These are phyloP conservation scores for Zaprionus nigranus DNA, from an alignment of 1,140 invertebrate species.

Conservation along the genomic window DNA sequence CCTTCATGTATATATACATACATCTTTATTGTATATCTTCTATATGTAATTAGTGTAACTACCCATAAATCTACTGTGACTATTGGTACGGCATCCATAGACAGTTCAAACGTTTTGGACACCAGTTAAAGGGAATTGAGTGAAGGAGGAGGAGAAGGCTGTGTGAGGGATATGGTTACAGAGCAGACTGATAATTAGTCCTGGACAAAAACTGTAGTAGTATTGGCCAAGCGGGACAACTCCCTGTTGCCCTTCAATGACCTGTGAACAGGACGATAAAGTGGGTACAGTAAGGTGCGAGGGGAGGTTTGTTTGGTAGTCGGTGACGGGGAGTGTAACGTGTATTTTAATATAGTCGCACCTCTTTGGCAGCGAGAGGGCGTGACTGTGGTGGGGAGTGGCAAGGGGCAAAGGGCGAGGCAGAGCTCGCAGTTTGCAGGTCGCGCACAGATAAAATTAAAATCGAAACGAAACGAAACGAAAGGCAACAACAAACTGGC, in stretches of 20 bases:
- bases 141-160: neutral
- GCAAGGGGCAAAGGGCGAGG: neutral
- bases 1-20: neutral
- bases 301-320: neutral
- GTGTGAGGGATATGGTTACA: neutral
- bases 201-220: neutral
- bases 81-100: neutral
- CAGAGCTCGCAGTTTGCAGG: slow-evolving; percentile 1
- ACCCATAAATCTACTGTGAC: neutral
- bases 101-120: neutral
- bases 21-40: neutral
- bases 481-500: slow-evolving; percentile 46
- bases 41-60: neutral
- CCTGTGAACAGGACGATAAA: slow-evolving; percentile 32
- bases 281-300: slow-evolving; percentile 27
- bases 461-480: slow-evolving; percentile 69
- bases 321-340: neutral
- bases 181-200: slow-evolving; percentile 3
- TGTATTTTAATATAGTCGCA: slow-evolving; percentile 70
- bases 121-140: neutral
- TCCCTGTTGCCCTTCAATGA: slow-evolving; percentile 57
- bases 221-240: neutral
- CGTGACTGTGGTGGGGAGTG: neutral
- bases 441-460: slow-evolving; percentile 73
- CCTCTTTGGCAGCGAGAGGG: slow-evolving; percentile 33